These are phyloP conservation scores for Sterrhoptilus dennistouni DNA, from an alignment of 2,113 vertebrate species.

Conservation along the genomic window DNA sequence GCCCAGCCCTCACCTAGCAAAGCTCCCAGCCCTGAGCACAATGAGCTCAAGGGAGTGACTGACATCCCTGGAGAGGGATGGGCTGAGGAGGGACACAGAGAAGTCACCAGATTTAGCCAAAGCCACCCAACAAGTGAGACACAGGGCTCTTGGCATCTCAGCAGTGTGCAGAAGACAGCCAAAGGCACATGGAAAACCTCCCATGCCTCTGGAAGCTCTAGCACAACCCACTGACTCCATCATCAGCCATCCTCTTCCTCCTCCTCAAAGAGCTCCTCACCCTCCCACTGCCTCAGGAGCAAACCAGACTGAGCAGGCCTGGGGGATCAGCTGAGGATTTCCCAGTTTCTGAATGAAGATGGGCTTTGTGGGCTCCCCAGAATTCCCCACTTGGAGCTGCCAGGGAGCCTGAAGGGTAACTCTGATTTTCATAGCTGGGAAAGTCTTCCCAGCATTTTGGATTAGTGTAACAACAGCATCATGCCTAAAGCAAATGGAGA, in stretches of 20 bases:
- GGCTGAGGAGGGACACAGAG: background rate
- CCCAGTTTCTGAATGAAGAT: background rate
- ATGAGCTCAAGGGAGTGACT: background rate
- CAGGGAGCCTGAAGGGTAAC: background rate
- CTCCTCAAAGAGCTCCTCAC: background rate
- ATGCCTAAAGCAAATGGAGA: background rate
- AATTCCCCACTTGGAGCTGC: background rate
- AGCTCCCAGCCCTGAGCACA: background rate
- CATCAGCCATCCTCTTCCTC: background rate
- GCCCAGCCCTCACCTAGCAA: fast-evolving
- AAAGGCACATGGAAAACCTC: background rate
- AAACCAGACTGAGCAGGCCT: background rate
- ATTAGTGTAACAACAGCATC: background rate
- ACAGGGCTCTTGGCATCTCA: background rate
- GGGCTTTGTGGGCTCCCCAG: background rate
- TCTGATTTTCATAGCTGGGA: background rate
- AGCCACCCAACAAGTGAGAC: background rate
- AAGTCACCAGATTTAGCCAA: background rate
- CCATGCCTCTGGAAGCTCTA: background rate
- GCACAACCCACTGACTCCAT: background rate
- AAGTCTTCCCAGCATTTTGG: background rate
- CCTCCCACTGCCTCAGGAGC: background rate
- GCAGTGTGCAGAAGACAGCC: background rate
- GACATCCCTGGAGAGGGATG: fast-evolving
- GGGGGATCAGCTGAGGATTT: background rate